Base-by-base conservation (phyloP, 1,140 invertebrate species). In the Coptotermes formosanus region DNA sequence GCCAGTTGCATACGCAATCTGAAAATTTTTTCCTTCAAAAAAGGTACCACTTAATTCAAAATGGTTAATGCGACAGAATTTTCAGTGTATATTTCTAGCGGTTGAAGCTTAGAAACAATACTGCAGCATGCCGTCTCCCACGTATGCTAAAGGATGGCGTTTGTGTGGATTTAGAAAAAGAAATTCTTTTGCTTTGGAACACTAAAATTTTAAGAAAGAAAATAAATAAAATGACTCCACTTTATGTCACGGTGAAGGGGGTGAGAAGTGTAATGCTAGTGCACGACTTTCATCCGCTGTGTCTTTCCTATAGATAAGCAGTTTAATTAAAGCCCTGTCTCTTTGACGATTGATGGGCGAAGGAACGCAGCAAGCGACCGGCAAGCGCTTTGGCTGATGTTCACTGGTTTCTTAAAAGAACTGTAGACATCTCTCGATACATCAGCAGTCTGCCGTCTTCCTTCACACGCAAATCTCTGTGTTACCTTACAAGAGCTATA, bases 251-350 rank as follows among this genome's bases (percentile, higher is more conserved):
- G n/a, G 64, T 30, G 16, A 75, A 30, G 64, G 64, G 64, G 64
- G 25, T 4, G 64, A 30, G n/a, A 75, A 75, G n/a, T 30, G 64
- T 25, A 12, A 7, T 12, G 25, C n/a, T 25, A 75, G 64, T 75
- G 64, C 64, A 75, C 64, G 64, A 75, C 64, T 64, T n/a, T 23
- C 59, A 23, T 64, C 59, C 59, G n/a, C 64, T 75, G n/a, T 75
- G 64, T 75, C 64, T 75, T 30, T 45, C 43, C 82, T 30, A 83
- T 52, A 44, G 82, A 83, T 83, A 83, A 83, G 82, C 82, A 83
- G 48, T 83, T 83, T 83, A 83, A 83, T 83, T 83, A 83, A 83
- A 83, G 48, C 48, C 25, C 82, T 83, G 82, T 83, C 82, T 83
- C n/a, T 44, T 38, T 52, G 9, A 83, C 9, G 82, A 83, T 83